Evolutionary conservation across 2,888 invertebrate genomes (phyloP).

Genomic region (Pherbina coryleti): DNA sequence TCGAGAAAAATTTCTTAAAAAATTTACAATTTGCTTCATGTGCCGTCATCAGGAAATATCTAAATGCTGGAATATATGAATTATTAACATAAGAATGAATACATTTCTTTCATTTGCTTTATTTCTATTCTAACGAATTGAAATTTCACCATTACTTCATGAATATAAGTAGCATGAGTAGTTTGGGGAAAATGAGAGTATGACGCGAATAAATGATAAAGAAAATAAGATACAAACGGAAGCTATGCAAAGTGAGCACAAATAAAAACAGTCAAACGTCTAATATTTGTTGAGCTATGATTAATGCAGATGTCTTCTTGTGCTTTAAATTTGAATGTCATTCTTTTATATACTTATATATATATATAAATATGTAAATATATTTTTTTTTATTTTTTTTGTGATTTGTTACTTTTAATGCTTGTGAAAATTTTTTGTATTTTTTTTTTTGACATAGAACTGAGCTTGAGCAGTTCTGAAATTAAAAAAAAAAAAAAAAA

Average conservation of each 20-base stretch:
- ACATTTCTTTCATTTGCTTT: conserved; percentile 46
- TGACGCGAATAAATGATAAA: not conserved
- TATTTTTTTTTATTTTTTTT: no score
- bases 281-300: conserved; percentile 64
- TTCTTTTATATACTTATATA: no score
- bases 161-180: not conserved
- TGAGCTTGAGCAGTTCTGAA: no score
- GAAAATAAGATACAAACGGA: not conserved
- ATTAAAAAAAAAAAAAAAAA: no score
- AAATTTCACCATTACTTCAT: conserved; percentile 3
- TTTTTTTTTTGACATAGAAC: no score
- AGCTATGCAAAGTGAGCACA: not conserved
- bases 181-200: not conserved
- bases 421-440: no score
- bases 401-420: no score
- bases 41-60: not conserved
- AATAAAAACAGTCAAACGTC: conserved; percentile 52
- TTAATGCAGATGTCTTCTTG: conserved; percentile 58
- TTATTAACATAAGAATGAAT: conserved; percentile 58
- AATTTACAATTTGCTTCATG: not conserved
- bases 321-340: conserved; percentile 22
- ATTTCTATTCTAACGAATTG: conserved; percentile 7
- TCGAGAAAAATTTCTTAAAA: no score
- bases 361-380: no score
- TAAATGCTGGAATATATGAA: conserved; percentile 43